A percentile compares a stretch with the other conserved stretches of the same genome.
phyloP scores from a whole-genome alignment of 30 jellyfish, hydroid and myxozoan species.

The Turritopsis rubra region DNA sequence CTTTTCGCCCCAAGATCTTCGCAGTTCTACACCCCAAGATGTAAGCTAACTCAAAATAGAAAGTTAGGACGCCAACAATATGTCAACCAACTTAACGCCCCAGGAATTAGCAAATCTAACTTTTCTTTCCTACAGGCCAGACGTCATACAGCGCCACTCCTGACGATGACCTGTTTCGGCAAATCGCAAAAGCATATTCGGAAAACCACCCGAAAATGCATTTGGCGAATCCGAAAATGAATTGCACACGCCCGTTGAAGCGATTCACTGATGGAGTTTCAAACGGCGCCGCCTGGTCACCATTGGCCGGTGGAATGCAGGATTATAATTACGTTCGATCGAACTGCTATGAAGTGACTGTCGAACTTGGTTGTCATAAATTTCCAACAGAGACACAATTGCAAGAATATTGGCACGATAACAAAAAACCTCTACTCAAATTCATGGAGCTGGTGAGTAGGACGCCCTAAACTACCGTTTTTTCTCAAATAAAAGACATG shows the following conservation, averaged over 20 bases:
- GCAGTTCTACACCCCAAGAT: too few species aligned
- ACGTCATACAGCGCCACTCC: conserved; percentile 97
- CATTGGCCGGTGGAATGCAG: conserved; percentile 96
- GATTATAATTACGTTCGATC: conserved; percentile 88
- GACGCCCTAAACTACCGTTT: too few species aligned
- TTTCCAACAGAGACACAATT: conserved; percentile 65
- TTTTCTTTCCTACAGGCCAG: conserved; percentile 51
- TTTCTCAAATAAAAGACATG: too few species aligned
- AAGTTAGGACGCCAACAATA: too few species aligned
- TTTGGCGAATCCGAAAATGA: conserved; percentile 83
- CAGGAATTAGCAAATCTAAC: too few species aligned
- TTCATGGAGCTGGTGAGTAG: conserved; percentile 68
- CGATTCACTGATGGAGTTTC: conserved; percentile 96
- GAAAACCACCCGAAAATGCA: conserved; percentile 99
- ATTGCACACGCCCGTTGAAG: conserved; percentile 72
- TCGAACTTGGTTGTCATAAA: conserved; percentile 89
- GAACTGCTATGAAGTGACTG: conserved; percentile 92
- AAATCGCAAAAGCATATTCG: conserved; percentile 89
- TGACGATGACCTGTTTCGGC: conserved; percentile 97
- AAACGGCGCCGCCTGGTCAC: conserved; percentile 99
- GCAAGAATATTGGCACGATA: conserved; percentile 72
- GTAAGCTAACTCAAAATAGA: too few species aligned
- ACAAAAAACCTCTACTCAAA: conserved; percentile 64
- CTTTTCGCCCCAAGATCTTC: too few species aligned
- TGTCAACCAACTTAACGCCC: too few species aligned